Conservation (phyloP, 2,797 vertebrate species). For the Lycodopsis pacificus region DNA sequence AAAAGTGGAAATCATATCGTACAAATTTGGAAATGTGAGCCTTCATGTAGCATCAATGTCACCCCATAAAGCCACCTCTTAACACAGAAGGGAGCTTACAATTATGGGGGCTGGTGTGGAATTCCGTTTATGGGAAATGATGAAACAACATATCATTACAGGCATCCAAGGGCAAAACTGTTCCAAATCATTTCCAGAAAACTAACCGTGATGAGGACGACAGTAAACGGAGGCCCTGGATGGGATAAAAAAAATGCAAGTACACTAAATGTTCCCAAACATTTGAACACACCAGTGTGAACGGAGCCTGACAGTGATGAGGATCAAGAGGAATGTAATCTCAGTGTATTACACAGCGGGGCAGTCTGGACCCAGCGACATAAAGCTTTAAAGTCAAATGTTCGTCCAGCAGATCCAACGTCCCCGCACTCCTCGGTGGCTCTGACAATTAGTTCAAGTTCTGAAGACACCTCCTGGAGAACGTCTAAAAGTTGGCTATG, state of each 20-base stretch:
- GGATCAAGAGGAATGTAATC: constrained; percentile 35
- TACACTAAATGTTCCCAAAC: not conserved
- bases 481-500: not conserved
- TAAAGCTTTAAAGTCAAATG: not conserved
- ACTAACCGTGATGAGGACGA: not conserved
- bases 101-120: not conserved
- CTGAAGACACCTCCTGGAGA: not conserved
- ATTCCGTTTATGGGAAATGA: constrained; percentile 12
- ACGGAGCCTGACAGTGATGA: not conserved
- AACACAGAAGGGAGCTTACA: not conserved
- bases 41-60: not conserved
- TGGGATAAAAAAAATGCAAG: not conserved
- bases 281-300: not conserved
- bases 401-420: constrained; percentile 1
- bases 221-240: not conserved
- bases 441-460: not conserved
- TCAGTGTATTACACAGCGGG: not conserved
- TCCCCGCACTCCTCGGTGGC: not conserved
- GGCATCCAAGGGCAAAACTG: not conserved
- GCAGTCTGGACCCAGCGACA: not conserved
- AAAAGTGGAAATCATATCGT: not conserved
- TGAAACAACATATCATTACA: constrained; percentile 16
- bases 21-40: not conserved
- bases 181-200: not conserved
- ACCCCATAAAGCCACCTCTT: too few species aligned